Conservation (phyloP, 2,888 invertebrate genomes). For the Steinernema hermaphroditum region DNA sequence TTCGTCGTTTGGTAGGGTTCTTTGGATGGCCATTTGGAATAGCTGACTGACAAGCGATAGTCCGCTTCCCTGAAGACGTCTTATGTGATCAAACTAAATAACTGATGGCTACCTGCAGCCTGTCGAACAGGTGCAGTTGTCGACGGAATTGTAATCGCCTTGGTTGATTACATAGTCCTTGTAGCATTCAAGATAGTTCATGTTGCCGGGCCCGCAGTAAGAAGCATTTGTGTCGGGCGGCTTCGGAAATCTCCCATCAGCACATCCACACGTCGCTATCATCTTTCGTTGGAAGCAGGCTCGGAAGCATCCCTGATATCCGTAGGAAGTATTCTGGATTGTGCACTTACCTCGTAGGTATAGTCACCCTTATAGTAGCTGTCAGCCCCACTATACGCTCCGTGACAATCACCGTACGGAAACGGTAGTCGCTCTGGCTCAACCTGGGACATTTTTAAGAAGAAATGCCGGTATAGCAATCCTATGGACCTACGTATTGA, state of each 20-base stretch:
- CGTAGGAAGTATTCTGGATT: background rate
- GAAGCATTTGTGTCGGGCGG: background rate
- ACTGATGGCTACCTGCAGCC: slow-evolving; percentile 41
- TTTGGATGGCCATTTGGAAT: slow-evolving; percentile 36
- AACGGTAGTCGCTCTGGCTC: slow-evolving; percentile 33
- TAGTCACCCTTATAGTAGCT: slow-evolving; percentile 30
- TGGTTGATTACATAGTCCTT: slow-evolving; percentile 35
- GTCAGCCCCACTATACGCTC: background rate
- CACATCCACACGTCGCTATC: slow-evolving; percentile 56
- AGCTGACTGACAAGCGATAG: background rate
- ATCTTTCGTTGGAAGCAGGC: slow-evolving; percentile 63
- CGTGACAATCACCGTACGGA: slow-evolving; percentile 38
- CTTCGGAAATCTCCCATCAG: slow-evolving; percentile 41
- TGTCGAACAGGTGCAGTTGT: slow-evolving; percentile 38
- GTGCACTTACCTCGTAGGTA: slow-evolving; percentile 31
- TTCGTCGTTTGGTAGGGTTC: slow-evolving; percentile 34
- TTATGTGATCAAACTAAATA: background rate
- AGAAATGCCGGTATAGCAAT: background rate
- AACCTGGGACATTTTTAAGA: slow-evolving; percentile 23
- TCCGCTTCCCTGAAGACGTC: slow-evolving; percentile 34
- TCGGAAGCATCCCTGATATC: slow-evolving; percentile 64
- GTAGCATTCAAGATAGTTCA: slow-evolving; percentile 35
- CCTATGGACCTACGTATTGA: slow-evolving; percentile 33
- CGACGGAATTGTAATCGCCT: slow-evolving; percentile 37
- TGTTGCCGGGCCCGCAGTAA: slow-evolving; percentile 33